Conservation (phyloP, 2,888 invertebrate genomes). For the Geophilus truncorum region DNA sequence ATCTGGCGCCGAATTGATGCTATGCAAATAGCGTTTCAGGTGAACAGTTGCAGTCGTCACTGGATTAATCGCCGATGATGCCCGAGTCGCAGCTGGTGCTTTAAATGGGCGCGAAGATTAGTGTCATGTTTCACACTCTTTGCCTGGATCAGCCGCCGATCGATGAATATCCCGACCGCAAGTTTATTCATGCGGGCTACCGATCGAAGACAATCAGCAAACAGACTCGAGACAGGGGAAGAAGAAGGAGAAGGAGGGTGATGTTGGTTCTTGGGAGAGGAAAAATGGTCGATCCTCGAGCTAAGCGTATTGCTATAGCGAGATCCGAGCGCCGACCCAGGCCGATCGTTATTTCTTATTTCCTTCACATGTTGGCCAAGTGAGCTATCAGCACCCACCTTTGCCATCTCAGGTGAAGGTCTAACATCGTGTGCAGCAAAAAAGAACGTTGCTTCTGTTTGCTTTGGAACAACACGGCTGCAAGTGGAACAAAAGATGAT, state of each 20-base stretch:
- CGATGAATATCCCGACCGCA: not conserved
- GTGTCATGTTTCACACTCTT: not conserved
- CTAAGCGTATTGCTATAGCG: not conserved
- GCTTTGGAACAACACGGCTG: not conserved
- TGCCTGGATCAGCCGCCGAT: not conserved
- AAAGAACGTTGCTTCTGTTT: not conserved
- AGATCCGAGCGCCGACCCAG: not conserved
- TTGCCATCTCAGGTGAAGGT: conserved; percentile 1
- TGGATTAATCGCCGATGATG: not conserved
- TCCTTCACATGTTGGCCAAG: conserved; percentile 12
- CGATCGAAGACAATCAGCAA: conserved; percentile 16
- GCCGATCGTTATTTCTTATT: conserved; percentile 20
- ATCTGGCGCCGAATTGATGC: not conserved
- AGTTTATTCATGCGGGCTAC: not conserved
- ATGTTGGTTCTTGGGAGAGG: not conserved
- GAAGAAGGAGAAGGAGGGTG: not conserved
- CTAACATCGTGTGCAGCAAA: not conserved
- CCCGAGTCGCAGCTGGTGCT: not conserved
- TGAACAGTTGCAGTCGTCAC: not conserved
- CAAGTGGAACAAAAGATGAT: not conserved
- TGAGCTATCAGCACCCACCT: conserved; percentile 16
- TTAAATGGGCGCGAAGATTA: not conserved
- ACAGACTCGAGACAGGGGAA: not conserved
- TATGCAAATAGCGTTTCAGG: not conserved
- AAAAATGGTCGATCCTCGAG: not conserved